Evolutionary conservation across 2,888 invertebrate species (phyloP).

Genomic region (Trissonchulus latispiculum): DNA sequence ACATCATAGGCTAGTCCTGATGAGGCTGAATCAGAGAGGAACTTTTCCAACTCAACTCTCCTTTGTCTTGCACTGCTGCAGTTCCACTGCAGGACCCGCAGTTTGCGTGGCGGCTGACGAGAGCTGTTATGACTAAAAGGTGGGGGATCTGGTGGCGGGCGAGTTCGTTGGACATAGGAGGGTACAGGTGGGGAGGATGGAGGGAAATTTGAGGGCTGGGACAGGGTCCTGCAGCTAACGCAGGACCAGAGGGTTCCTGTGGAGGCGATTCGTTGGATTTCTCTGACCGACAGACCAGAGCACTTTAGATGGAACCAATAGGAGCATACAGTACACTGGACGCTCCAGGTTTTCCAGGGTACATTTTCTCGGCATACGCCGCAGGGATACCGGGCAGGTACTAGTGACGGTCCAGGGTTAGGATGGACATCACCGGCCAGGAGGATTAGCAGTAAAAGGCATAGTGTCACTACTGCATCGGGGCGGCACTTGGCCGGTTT

Average conservation of each 20-base stretch:
- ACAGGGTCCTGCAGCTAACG: background rate
- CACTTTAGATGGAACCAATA: background rate
- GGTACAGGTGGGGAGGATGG: too few relatives aligned
- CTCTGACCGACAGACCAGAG: background rate
- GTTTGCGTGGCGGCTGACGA: background rate
- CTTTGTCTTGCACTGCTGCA: background rate
- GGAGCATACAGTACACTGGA: background rate
- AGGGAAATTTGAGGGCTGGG: too few relatives aligned
- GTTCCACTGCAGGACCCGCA: background rate
- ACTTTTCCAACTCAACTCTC: background rate
- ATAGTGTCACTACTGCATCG: background rate
- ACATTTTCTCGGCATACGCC: background rate
- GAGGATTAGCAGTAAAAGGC: background rate
- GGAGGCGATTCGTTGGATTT: background rate
- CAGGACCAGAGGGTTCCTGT: background rate
- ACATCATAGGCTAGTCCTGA: background rate
- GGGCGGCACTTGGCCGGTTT: background rate
- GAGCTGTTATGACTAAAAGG: too few relatives aligned
- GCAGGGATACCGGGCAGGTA: background rate
- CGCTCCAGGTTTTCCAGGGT: background rate
- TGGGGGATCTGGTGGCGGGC: too few relatives aligned
- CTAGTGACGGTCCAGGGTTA: background rate
- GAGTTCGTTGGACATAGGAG: too few relatives aligned
- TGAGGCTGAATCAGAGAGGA: background rate
- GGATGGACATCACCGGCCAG: background rate